phyloP scores from a whole-genome alignment of 2,888 invertebrate genomes.

The Nomada ruficornis region DNA sequence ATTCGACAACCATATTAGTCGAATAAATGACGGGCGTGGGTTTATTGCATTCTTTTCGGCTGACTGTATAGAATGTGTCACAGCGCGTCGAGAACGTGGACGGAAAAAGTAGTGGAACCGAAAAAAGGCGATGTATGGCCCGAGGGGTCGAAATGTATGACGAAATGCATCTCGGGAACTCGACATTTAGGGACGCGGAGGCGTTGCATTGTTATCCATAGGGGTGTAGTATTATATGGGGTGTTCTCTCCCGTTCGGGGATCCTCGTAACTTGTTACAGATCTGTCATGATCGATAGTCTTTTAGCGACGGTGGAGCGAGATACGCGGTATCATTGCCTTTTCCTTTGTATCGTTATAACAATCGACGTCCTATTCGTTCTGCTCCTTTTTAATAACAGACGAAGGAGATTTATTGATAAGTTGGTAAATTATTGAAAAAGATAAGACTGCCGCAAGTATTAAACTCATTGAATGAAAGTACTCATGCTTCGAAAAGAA shows the following conservation, averaged over 20 bases:
- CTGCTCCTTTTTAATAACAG: too few species aligned
- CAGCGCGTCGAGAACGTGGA: constrained; percentile 21
- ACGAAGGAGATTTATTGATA: too few species aligned
- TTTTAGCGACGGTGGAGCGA: constrained; percentile 71
- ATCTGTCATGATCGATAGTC: constrained; percentile 81
- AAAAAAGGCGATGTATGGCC: constrained; percentile 45
- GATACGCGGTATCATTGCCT: constrained; percentile 56
- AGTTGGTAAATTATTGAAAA: too few species aligned
- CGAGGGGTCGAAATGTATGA: constrained; percentile 70
- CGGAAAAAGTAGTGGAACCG: constrained; percentile 3
- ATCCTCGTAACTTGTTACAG: constrained; percentile 74
- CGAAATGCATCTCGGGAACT: constrained; percentile 75
- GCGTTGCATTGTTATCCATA: constrained; percentile 79
- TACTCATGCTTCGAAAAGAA: too few species aligned
- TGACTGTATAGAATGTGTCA: background rate
- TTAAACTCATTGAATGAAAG: too few species aligned
- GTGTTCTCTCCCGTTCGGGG: constrained; percentile 69
- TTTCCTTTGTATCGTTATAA: background rate
- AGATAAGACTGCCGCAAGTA: too few species aligned
- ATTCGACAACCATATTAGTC: background rate
- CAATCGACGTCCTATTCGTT: too few species aligned
- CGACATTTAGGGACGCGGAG: constrained; percentile 72
- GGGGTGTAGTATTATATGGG: constrained; percentile 78
- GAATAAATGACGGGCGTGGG: constrained; percentile 13
- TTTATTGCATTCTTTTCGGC: constrained; percentile 13